Evolutionary conservation across 2,888 invertebrate species (phyloP).

Genomic region (Eristalis arbustorum): DNA sequence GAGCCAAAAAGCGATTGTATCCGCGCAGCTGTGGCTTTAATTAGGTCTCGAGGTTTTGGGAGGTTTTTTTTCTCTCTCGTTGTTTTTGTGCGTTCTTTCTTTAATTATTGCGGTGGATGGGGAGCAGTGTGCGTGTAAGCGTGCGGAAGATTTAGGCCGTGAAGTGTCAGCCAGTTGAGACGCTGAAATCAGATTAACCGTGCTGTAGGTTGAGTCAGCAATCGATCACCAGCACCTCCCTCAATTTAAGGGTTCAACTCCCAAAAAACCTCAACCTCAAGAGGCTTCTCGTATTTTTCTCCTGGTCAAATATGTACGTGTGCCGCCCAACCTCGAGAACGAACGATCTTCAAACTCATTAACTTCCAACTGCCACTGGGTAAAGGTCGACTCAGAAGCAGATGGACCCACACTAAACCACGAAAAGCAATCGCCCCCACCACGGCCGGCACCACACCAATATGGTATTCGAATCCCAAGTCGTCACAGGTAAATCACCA

Average conservation of each 20-base stretch:
- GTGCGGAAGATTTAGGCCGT: too few species aligned
- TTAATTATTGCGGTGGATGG: background rate
- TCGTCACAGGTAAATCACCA: constrained; percentile 47
- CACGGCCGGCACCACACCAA: background rate
- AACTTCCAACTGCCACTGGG: constrained; percentile 26
- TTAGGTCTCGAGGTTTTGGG: constrained; percentile 54
- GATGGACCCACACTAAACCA: background rate
- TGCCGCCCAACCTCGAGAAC: constrained; percentile 11
- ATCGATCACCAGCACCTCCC: background rate
- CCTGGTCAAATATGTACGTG: background rate
- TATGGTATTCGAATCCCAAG: background rate
- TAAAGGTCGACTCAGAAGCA: background rate
- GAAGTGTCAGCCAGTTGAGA: too few species aligned
- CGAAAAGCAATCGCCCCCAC: background rate
- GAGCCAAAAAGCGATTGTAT: constrained; percentile 36
- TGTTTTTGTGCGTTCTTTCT: background rate
- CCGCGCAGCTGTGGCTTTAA: constrained; percentile 43
- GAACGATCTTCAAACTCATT: constrained; percentile 37
- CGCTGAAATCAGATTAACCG: too few species aligned
- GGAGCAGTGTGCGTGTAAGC: background rate
- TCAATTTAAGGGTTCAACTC: background rate
- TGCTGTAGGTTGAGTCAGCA: too few species aligned
- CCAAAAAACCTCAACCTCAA: background rate
- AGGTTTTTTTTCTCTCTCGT: background rate
- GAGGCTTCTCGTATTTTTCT: background rate